Conservation (phyloP, 2,888 invertebrate species). For the Diplazon laetatorius region DNA sequence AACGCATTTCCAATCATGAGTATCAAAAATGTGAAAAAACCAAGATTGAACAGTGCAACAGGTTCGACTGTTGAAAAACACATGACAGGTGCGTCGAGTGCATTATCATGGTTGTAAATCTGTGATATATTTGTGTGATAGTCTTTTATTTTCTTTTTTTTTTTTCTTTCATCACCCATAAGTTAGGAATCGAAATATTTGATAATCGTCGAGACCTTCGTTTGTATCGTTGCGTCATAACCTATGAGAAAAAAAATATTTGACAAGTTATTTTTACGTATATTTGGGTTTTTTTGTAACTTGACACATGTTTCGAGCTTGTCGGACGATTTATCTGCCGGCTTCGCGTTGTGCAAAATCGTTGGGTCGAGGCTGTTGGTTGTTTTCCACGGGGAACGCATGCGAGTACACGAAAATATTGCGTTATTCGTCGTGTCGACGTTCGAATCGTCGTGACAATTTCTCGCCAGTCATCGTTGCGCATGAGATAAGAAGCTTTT, state of each 20-base stretch:
- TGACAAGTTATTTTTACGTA: background rate
- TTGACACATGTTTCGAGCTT: constrained; percentile 38
- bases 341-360: background rate
- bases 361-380: background rate
- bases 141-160: background rate
- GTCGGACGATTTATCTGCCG: background rate
- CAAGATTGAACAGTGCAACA: constrained; percentile 31
- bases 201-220: background rate
- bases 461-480: background rate
- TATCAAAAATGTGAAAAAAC: constrained; percentile 50
- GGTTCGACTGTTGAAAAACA: background rate
- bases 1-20: constrained; percentile 42
- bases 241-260: background rate
- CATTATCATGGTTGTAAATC: constrained; percentile 19
- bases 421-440: background rate
- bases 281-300: background rate
- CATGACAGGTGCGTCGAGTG: constrained; percentile 52
- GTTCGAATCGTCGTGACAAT: background rate
- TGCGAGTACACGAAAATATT: background rate
- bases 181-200: background rate
- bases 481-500: constrained; percentile 16
- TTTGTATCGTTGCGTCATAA: constrained; percentile 23
- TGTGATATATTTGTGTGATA: background rate
- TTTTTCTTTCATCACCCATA: background rate
- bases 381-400: background rate